Evolutionary conservation across 2,797 vertebrate genomes (phyloP).

Genomic region (Sebastes matsubarae): DNA sequence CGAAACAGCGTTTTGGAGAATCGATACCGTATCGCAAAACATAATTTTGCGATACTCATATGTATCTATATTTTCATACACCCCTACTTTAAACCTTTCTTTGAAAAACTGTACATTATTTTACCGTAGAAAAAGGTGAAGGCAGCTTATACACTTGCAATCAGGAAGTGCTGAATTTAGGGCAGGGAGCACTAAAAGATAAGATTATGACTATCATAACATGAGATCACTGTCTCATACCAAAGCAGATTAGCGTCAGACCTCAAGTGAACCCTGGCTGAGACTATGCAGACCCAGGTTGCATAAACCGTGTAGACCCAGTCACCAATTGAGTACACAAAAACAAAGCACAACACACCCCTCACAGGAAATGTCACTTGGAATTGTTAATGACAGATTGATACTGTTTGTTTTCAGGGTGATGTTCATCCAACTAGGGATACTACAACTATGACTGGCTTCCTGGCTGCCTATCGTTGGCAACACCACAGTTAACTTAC

Average conservation of each 20-base stretch:
- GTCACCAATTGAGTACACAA: neutral
- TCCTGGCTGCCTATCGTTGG: neutral
- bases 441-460: conserved; percentile 1
- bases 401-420: conserved; percentile 14
- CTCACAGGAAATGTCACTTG: neutral
- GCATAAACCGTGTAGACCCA: neutral
- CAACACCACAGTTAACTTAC: conserved; percentile 4
- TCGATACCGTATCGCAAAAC: no score
- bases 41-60: no score
- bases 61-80: no score
- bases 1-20: no score
- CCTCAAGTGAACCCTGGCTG: neutral
- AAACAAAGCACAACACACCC: neutral
- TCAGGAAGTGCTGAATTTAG: neutral
- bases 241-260: conserved; percentile 17
- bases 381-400: conserved; percentile 1
- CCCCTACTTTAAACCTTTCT: neutral
- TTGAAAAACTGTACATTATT: neutral
- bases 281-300: neutral
- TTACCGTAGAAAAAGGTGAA: neutral
- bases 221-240: neutral
- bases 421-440: neutral
- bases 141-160: neutral
- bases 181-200: neutral
- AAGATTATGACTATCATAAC: conserved; percentile 5